A percentile compares a stretch with the other conserved stretches of the same genome.
Evolutionary conservation across 2,888 invertebrate species (phyloP).

Genomic region (Cordilura impudica): DNA sequence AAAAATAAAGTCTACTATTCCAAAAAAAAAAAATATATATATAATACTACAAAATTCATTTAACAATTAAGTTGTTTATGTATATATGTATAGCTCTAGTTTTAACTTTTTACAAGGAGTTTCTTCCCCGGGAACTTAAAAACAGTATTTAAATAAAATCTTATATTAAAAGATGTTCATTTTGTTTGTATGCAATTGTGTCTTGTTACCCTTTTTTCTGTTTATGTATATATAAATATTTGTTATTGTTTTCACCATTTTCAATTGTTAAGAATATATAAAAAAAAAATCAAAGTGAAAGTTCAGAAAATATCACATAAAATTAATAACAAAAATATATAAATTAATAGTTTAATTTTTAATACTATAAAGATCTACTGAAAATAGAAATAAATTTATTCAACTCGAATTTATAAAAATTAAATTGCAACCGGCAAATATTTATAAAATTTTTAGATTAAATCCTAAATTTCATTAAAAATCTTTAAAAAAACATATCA

Average conservation of each 20-base stretch:
- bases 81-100: too few relatives aligned
- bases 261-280: neutral
- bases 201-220: neutral
- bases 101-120: neutral
- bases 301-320: too few relatives aligned
- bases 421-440: too few relatives aligned
- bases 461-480: too few relatives aligned
- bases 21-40: neutral
- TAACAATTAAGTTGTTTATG: neutral
- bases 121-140: neutral
- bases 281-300: too few relatives aligned
- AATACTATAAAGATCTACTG: too few relatives aligned
- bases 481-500: too few relatives aligned
- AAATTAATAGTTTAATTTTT: too few relatives aligned
- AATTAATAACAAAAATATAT: too few relatives aligned
- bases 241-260: neutral
- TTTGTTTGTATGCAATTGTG: neutral
- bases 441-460: too few relatives aligned
- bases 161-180: neutral
- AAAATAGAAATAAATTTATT: too few relatives aligned
- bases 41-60: neutral
- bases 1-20: neutral
- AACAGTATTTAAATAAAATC: neutral
- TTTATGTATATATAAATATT: neutral
- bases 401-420: too few relatives aligned